These are phyloP conservation scores for Neosalanx taihuensis DNA, from an alignment of 2,797 vertebrate species.

Conservation along the genomic window DNA sequence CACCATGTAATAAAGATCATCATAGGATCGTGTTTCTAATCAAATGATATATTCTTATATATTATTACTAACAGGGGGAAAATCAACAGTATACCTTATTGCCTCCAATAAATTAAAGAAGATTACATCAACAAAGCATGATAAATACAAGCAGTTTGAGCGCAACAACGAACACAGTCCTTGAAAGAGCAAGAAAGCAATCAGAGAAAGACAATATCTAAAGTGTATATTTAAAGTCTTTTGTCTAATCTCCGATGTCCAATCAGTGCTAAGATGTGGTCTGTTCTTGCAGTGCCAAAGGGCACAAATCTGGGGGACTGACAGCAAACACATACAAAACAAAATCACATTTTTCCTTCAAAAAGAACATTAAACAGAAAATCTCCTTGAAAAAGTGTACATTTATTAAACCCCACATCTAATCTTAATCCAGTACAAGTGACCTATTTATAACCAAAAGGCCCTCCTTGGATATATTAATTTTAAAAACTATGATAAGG, in stretches of 20 bases:
- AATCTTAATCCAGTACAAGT: constrained; percentile 79
- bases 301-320: constrained; percentile 45
- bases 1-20: constrained; percentile 49
- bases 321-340: constrained; percentile 68
- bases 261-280: constrained; percentile 68
- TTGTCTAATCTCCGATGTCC: constrained; percentile 78
- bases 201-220: constrained; percentile 68
- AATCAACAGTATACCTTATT: constrained; percentile 50
- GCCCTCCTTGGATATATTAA: constrained; percentile 47
- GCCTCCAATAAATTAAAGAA: constrained; percentile 71
- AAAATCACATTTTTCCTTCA: constrained; percentile 83
- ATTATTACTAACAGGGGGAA: constrained; percentile 55
- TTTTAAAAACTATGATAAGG: constrained; percentile 51
- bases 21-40: constrained; percentile 61
- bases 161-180: constrained; percentile 44
- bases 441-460: constrained; percentile 78
- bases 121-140: constrained; percentile 72
- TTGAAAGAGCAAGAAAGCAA: constrained; percentile 61
- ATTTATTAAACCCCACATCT: constrained; percentile 75
- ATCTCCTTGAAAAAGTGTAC: constrained; percentile 77
- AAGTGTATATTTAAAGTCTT: constrained; percentile 74
- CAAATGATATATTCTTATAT: constrained; percentile 64
- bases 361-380: constrained; percentile 68
- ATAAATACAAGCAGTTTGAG: constrained; percentile 75
- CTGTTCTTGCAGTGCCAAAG: constrained; percentile 67